Conservation (phyloP, 2,888 invertebrate species). For the Drosophila ustulata region DNA sequence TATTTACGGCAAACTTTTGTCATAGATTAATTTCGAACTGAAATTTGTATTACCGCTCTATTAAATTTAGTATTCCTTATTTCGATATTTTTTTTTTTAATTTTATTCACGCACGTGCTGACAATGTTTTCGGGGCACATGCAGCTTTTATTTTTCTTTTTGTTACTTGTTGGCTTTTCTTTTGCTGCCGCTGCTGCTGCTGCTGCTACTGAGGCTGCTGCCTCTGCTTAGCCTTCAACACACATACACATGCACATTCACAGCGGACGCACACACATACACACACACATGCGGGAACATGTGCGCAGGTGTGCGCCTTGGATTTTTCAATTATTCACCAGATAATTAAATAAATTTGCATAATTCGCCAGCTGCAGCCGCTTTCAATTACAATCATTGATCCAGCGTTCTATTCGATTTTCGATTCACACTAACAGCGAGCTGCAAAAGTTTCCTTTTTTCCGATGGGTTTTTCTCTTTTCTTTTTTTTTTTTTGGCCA, state of each 20-base stretch:
- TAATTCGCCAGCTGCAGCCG: slow-evolving; percentile 25
- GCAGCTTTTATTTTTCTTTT: slow-evolving; percentile 38
- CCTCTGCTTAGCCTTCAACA: slow-evolving; percentile 70
- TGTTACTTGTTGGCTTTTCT: slow-evolving; percentile 74
- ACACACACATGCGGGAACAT: slow-evolving; percentile 46
- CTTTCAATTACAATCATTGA: slow-evolving; percentile 12
- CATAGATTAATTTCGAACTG: not conserved
- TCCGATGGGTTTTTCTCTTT: slow-evolving; percentile 14
- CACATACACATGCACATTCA: slow-evolving; percentile 51
- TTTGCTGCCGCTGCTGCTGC: slow-evolving; percentile 20
- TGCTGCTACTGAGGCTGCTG: no score
- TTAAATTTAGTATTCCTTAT: not conserved
- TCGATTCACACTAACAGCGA: slow-evolving; percentile 9
- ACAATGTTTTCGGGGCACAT: slow-evolving; percentile 50
- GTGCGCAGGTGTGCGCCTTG: slow-evolving; percentile 79
- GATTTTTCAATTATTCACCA: slow-evolving; percentile 69
- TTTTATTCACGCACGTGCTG: slow-evolving; percentile 52
- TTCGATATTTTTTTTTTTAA: slow-evolving; percentile 19
- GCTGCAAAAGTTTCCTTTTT: slow-evolving; percentile 39
- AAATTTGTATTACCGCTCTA: not conserved
- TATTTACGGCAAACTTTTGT: not conserved
- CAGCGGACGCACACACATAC: slow-evolving; percentile 26
- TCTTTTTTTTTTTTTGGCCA: slow-evolving; percentile 33
- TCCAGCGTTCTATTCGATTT: slow-evolving; percentile 6
- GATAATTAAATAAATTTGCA: slow-evolving; percentile 63